Conservation (phyloP, 1,140 invertebrate genomes). For the Conopomorpha cramerella region DNA sequence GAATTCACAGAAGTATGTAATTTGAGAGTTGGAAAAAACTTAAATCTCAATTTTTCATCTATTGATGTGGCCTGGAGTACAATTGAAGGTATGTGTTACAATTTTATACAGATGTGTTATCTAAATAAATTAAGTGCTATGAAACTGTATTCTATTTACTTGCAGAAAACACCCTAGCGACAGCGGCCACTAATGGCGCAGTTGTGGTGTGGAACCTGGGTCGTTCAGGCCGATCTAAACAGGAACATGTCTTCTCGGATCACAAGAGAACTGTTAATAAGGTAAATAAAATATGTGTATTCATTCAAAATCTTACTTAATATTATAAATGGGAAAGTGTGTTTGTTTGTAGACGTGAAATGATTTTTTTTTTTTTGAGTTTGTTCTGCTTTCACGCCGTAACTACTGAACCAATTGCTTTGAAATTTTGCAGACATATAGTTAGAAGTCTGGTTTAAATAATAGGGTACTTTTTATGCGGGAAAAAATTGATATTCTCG, state of each 20-base stretch:
- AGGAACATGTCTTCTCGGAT: constrained; percentile 90
- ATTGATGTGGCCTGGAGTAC: constrained; percentile 95
- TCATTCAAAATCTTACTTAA: too few relatives aligned
- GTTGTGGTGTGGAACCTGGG: constrained; percentile 97
- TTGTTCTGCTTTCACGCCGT: constrained; percentile 1
- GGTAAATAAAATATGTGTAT: constrained; percentile 33
- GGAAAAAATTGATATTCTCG: too few relatives aligned
- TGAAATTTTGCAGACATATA: too few relatives aligned
- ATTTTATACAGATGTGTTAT: constrained; percentile 3
- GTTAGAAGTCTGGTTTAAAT: too few relatives aligned
- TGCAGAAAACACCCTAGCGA: constrained; percentile 85
- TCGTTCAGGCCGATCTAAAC: constrained; percentile 82
- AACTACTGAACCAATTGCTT: too few relatives aligned
- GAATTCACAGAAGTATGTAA: constrained; percentile 86
- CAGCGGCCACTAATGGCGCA: constrained; percentile 94
- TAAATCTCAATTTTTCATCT: constrained; percentile 90
- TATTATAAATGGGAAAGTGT: too few relatives aligned
- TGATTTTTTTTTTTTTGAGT: not conserved
- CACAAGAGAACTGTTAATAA: constrained; percentile 96
- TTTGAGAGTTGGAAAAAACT: constrained; percentile 85
- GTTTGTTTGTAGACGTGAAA: too few relatives aligned
- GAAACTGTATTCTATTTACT: constrained; percentile 1
- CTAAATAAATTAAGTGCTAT: too few relatives aligned
- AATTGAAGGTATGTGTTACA: constrained; percentile 71
- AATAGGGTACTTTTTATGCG: too few relatives aligned